phyloP scores from a whole-genome alignment of 2,888 invertebrate genomes.

The Yponomeuta cagnagella region DNA sequence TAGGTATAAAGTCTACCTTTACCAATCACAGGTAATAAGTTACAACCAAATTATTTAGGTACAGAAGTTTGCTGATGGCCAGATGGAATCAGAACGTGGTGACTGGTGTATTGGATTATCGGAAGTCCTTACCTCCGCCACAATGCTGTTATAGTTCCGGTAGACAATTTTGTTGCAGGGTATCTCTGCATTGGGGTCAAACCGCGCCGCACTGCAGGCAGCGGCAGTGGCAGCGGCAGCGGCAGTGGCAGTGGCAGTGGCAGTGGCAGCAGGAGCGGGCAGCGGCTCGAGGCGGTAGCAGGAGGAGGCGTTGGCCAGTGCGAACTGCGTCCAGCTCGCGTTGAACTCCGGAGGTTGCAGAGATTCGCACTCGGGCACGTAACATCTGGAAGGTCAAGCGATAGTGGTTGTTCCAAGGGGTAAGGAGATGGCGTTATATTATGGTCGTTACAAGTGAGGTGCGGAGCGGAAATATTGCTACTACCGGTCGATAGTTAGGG shows the following conservation, averaged over 20 bases:
- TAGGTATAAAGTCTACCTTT: no score
- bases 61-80: no score
- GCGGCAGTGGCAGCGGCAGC: slow-evolving; percentile 42
- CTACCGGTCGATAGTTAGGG: no score
- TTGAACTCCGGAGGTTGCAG: slow-evolving; percentile 34
- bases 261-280: slow-evolving; percentile 59
- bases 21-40: no score
- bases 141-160: slow-evolving; percentile 77
- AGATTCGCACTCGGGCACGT: slow-evolving; percentile 54
- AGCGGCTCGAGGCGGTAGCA: slow-evolving; percentile 33
- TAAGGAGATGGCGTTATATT: background rate
- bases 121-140: slow-evolving; percentile 75
- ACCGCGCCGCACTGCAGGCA: slow-evolving; percentile 55
- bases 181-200: slow-evolving; percentile 41
- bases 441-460: no score
- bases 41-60: no score
- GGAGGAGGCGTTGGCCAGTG: slow-evolving; percentile 38
- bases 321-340: slow-evolving; percentile 69
- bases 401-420: background rate
- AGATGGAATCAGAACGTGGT: no score
- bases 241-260: slow-evolving; percentile 40
- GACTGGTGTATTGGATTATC: no score
- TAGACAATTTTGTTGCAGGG: slow-evolving; percentile 75
- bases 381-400: slow-evolving; percentile 38
- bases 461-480: no score